Evolutionary conservation across 1,140 invertebrate species (phyloP).

Genomic region (Zaprionus nigranus): DNA sequence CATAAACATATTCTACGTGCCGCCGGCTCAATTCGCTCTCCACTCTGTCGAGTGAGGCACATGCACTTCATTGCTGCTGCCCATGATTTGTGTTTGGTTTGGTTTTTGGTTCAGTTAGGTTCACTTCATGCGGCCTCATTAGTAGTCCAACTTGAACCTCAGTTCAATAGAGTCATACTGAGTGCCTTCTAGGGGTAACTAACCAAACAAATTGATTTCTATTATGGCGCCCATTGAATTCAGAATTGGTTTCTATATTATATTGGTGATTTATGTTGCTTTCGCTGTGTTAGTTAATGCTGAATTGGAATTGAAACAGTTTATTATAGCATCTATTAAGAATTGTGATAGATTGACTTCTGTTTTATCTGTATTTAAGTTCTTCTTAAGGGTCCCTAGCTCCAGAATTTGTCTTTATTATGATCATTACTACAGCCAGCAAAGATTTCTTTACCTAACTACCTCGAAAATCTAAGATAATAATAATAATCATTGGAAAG

Average conservation of each 20-base stretch:
- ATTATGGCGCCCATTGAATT: not conserved
- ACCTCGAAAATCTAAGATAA: too few relatives aligned
- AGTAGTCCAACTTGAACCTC: slow-evolving; percentile 4
- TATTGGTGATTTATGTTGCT: not conserved
- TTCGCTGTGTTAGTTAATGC: not conserved
- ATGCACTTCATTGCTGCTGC: slow-evolving; percentile 48
- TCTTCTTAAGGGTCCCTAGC: too few relatives aligned
- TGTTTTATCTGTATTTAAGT: too few relatives aligned
- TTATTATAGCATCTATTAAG: too few relatives aligned
- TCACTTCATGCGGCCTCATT: slow-evolving; percentile 31
- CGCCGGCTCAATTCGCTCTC: slow-evolving; percentile 15
- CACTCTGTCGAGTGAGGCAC: slow-evolving; percentile 10
- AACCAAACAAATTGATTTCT: not conserved
- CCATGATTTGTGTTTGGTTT: slow-evolving; percentile 28
- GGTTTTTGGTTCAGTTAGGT: slow-evolving; percentile 19
- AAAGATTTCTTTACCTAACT: too few relatives aligned
- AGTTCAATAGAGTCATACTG: not conserved
- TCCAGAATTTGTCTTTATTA: too few relatives aligned
- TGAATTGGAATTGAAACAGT: slow-evolving; percentile 8
- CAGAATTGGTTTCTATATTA: not conserved
- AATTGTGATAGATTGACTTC: too few relatives aligned
- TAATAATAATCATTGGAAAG: too few relatives aligned
- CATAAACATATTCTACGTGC: slow-evolving; percentile 41
- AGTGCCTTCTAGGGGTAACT: not conserved
- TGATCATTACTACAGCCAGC: too few relatives aligned